Evolutionary conservation across 2,113 vertebrate genomes (phyloP).

Genomic region (Microcebus ravelobensis): DNA sequence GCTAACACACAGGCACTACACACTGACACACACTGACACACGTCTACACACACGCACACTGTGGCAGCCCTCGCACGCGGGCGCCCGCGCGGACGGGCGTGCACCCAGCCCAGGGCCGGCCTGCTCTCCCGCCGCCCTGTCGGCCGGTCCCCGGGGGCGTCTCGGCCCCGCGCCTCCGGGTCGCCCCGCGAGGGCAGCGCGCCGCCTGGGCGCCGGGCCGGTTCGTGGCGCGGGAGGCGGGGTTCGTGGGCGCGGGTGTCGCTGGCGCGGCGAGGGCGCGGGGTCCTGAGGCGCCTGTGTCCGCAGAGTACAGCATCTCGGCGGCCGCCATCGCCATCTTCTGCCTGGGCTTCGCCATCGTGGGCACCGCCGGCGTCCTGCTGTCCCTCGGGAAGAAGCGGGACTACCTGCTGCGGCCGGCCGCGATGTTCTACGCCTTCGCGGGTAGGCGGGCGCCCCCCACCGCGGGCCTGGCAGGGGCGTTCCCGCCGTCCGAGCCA

Average conservation of each 20-base stretch:
- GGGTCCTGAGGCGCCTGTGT: background rate
- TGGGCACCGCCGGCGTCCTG: constrained; percentile 90
- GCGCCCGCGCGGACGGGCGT: background rate
- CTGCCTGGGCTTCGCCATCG: constrained; percentile 92
- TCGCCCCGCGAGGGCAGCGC: too few relatives aligned
- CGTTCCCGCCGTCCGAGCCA: too few relatives aligned
- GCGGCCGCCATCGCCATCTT: constrained; percentile 97
- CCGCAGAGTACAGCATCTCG: constrained; percentile 97
- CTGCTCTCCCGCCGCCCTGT: background rate
- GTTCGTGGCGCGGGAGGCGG: too few relatives aligned
- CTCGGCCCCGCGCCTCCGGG: background rate
- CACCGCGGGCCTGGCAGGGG: too few relatives aligned
- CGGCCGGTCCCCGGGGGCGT: too few relatives aligned
- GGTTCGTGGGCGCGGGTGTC: background rate
- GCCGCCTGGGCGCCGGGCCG: too few relatives aligned
- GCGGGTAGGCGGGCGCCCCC: constrained; percentile 86
- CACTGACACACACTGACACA: background rate
- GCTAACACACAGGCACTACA: background rate
- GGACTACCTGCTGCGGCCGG: constrained; percentile 95
- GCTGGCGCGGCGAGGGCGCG: background rate
- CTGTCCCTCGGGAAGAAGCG: constrained; percentile 90
- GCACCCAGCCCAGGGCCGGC: too few relatives aligned
- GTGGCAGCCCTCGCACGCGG: background rate
- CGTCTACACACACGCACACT: too few relatives aligned
- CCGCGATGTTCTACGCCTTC: constrained; percentile 96